These are phyloP conservation scores for Dioctria rufipes DNA, from an alignment of 2,888 invertebrate genomes.

Conservation along the genomic window DNA sequence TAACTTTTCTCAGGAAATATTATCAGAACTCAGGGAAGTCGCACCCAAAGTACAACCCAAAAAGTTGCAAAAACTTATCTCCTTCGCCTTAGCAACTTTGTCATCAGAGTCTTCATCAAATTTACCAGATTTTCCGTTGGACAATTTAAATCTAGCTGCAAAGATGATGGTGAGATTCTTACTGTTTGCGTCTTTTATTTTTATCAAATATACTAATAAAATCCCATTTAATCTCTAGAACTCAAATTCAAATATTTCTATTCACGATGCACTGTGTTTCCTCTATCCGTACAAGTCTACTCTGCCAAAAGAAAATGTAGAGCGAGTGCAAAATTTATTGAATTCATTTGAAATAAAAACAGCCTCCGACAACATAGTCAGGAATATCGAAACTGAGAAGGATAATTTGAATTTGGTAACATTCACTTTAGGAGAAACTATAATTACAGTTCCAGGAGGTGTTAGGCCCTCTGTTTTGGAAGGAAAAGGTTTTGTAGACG, in stretches of 20 bases:
- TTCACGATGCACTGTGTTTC: constrained; percentile 80
- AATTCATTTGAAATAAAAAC: constrained; percentile 75
- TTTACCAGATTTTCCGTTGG: constrained; percentile 92
- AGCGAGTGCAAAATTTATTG: constrained; percentile 81
- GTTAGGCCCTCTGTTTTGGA: constrained; percentile 64
- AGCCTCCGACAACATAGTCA: constrained; percentile 59
- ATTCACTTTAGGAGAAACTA: constrained; percentile 69
- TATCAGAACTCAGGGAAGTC: constrained; percentile 71
- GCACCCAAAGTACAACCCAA: constrained; percentile 74
- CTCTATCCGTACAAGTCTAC: constrained; percentile 90
- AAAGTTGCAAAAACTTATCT: constrained; percentile 73
- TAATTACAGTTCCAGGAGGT: constrained; percentile 71
- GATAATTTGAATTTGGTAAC: constrained; percentile 44
- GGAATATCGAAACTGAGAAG: constrained; percentile 59
- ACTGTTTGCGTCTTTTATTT: neutral
- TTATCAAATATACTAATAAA: neutral
- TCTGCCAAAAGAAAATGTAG: constrained; percentile 82
- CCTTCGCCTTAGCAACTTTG: constrained; percentile 85
- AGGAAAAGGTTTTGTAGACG: constrained; percentile 74
- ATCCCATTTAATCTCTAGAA: constrained; percentile 75
- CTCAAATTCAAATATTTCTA: constrained; percentile 77
- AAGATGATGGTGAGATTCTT: constrained; percentile 65
- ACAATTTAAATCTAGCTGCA: constrained; percentile 80
- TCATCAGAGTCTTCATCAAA: constrained; percentile 79
- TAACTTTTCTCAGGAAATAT: constrained; percentile 73